Evolutionary conservation across 2,797 vertebrate genomes (phyloP).

Genomic region (Danio albolineatus): DNA sequence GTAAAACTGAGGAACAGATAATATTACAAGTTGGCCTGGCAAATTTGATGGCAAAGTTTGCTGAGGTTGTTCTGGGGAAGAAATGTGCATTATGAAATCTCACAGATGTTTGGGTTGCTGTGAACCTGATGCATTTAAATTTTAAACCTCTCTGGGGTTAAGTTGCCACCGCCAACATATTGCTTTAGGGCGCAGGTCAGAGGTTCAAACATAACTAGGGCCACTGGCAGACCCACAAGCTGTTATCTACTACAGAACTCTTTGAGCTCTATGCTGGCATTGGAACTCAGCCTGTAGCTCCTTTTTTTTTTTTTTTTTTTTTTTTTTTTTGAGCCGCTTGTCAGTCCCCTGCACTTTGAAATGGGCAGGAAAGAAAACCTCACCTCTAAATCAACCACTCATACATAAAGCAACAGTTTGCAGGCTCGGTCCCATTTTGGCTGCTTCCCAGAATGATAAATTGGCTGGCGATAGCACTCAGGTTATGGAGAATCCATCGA

Average conservation of each 20-base stretch:
- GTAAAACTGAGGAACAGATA: slow-evolving; percentile 49
- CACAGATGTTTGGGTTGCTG: slow-evolving; percentile 9
- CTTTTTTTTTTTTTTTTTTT: no score
- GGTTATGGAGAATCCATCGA: slow-evolving; percentile 55
- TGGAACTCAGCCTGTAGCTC: slow-evolving; percentile 46
- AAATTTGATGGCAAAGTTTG: slow-evolving; percentile 26
- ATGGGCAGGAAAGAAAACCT: slow-evolving; percentile 48
- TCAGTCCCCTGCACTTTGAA: slow-evolving; percentile 53
- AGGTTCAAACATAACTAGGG: slow-evolving; percentile 33
- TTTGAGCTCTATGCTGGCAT: slow-evolving; percentile 33
- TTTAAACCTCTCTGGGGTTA: slow-evolving; percentile 35
- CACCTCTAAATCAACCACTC: slow-evolving; percentile 64
- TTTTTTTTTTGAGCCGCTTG: slow-evolving; percentile 10
- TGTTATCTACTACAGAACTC: slow-evolving; percentile 16
- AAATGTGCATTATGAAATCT: slow-evolving; percentile 31
- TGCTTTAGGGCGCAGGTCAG: slow-evolving; percentile 34
- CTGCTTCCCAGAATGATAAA: slow-evolving; percentile 63
- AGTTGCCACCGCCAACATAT: slow-evolving; percentile 26
- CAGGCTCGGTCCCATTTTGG: slow-evolving; percentile 56
- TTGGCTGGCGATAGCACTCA: slow-evolving; percentile 52
- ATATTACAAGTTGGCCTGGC: slow-evolving; percentile 32
- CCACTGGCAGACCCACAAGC: slow-evolving; percentile 41
- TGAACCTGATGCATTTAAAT: slow-evolving; percentile 25
- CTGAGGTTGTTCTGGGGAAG: slow-evolving; percentile 30
- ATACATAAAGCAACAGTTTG: slow-evolving; percentile 67